A percentile compares a stretch with the other conserved stretches of the same genome.
Evolutionary conservation across 2,113 vertebrate genomes (phyloP).

Genomic region (Origma solitaria): DNA sequence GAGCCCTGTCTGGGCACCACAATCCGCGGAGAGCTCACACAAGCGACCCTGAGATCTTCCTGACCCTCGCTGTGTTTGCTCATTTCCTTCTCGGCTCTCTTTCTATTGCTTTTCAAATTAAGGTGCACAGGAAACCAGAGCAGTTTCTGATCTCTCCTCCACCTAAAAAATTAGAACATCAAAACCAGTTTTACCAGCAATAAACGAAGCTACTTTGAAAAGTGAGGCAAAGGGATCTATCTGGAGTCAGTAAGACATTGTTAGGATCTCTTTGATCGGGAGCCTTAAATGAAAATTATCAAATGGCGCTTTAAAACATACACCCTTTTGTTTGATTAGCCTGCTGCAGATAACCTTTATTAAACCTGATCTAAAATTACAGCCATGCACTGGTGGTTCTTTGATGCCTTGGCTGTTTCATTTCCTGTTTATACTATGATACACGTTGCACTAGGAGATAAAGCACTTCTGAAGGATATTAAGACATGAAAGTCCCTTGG

Average conservation of each 20-base stretch:
- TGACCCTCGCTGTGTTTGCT: not conserved
- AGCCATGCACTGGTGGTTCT: constrained; percentile 79
- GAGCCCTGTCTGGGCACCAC: not conserved
- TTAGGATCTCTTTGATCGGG: constrained; percentile 81
- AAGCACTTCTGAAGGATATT: constrained; percentile 94
- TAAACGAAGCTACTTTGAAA: constrained; percentile 52
- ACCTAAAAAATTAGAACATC: constrained; percentile 68
- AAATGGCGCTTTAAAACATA: constrained; percentile 82
- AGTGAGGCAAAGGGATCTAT: constrained; percentile 57
- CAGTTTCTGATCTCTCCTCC: constrained; percentile 61
- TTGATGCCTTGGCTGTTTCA: constrained; percentile 86
- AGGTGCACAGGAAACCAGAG: constrained; percentile 49
- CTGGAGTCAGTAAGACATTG: constrained; percentile 61
- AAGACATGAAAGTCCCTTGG: constrained; percentile 94
- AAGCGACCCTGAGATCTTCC: not conserved
- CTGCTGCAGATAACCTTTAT: constrained; percentile 94
- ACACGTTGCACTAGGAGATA: constrained; percentile 91
- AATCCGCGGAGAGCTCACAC: not conserved
- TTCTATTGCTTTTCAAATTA: constrained; percentile 57
- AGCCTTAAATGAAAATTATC: constrained; percentile 87
- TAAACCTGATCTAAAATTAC: constrained; percentile 92
- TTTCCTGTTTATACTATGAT: constrained; percentile 89
- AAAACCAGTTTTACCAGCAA: constrained; percentile 61
- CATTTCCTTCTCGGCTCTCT: constrained; percentile 30
- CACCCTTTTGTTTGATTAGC: constrained; percentile 88